These are phyloP conservation scores for Plutomurus gul DNA, from an alignment of 1,140 invertebrate species.

Conservation along the genomic window DNA sequence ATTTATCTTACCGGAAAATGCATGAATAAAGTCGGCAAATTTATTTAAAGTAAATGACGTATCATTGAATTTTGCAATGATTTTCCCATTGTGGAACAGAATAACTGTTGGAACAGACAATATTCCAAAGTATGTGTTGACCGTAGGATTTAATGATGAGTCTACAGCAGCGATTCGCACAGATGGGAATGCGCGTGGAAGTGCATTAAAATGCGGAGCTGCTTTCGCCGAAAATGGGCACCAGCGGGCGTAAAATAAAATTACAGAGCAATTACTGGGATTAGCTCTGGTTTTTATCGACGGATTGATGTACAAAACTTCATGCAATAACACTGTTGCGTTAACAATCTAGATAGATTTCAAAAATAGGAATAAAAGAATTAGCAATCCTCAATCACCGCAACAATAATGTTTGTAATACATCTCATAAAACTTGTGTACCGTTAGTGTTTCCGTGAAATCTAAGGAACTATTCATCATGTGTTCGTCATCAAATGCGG, in stretches of 20 bases:
- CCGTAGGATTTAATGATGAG: slow-evolving; percentile 72
- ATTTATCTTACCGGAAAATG: slow-evolving; percentile 68
- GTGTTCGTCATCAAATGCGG: neutral
- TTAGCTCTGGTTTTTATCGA: slow-evolving; percentile 61
- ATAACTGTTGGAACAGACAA: slow-evolving; percentile 90
- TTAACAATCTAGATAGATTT: slow-evolving; percentile 57
- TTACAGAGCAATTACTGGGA: slow-evolving; percentile 73
- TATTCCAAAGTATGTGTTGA: slow-evolving; percentile 91
- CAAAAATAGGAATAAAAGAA: too few relatives aligned
- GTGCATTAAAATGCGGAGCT: slow-evolving; percentile 86
- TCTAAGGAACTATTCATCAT: neutral
- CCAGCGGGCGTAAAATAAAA: slow-evolving; percentile 87
- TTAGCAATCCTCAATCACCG: too few relatives aligned
- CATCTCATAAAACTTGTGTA: neutral
- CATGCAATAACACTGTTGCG: slow-evolving; percentile 61
- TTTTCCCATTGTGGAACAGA: slow-evolving; percentile 88
- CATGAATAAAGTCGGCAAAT: slow-evolving; percentile 80
- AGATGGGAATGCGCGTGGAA: slow-evolving; percentile 78
- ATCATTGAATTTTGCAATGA: slow-evolving; percentile 83
- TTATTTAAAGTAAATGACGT: slow-evolving; percentile 77
- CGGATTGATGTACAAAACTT: slow-evolving; percentile 62
- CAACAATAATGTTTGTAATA: too few relatives aligned
- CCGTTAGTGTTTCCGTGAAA: neutral
- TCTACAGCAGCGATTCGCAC: slow-evolving; percentile 88
- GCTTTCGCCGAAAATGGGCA: slow-evolving; percentile 88